Conservation (phyloP, 2,888 invertebrate genomes). For the Andrena dorsata region DNA sequence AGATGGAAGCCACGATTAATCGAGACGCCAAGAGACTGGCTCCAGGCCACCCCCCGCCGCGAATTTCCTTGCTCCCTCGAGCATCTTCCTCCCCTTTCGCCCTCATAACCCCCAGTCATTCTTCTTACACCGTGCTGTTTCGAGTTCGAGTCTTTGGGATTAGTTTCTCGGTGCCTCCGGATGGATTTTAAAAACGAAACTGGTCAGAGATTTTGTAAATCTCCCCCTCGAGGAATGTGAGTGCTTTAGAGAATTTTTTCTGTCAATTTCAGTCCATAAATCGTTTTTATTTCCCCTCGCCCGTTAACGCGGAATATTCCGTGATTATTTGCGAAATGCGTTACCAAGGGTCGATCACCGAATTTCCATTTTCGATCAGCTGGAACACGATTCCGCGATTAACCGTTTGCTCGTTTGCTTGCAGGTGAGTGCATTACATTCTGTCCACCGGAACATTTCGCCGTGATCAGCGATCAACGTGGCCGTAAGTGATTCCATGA, state of each 20-base stretch:
- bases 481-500: conserved; percentile 45
- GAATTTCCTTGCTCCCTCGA: conserved; percentile 42
- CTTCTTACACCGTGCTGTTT: conserved; percentile 41
- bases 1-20: conserved; percentile 70
- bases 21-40: conserved; percentile 52
- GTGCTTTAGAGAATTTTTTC: too few relatives aligned
- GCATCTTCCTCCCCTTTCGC: conserved; percentile 14
- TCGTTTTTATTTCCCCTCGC: too few relatives aligned
- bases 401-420: conserved; percentile 28
- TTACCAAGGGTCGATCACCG: too few relatives aligned
- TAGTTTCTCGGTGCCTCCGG: background rate
- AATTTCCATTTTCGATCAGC: background rate
- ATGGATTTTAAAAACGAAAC: background rate
- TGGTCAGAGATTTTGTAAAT: too few relatives aligned
- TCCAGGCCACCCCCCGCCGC: conserved; percentile 6
- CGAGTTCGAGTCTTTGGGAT: conserved; percentile 24
- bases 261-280: too few relatives aligned
- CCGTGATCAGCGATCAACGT: conserved; percentile 3
- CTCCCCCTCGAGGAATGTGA: too few relatives aligned
- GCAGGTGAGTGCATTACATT: conserved; percentile 38
- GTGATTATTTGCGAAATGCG: too few relatives aligned
- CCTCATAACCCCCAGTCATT: conserved; percentile 23
- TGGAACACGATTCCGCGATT: background rate
- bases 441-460: background rate
- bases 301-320: too few relatives aligned